Conservation (phyloP, 2,797 vertebrate genomes). For the Potorous gilbertii region DNA sequence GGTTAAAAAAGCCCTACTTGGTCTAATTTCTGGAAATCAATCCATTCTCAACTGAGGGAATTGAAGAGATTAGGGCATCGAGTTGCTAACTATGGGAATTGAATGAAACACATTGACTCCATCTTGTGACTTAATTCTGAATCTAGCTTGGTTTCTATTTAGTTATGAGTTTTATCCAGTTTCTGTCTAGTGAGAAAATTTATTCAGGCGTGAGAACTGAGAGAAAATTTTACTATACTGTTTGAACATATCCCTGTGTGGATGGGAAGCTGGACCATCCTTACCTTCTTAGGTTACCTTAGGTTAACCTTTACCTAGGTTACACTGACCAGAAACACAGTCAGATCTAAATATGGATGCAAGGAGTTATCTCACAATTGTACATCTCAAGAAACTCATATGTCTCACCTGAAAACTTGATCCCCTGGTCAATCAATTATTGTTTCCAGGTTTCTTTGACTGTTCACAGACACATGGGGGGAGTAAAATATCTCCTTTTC, state of each 20-base stretch:
- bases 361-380: neutral
- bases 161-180: neutral
- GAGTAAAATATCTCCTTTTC: neutral
- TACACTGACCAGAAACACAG: neutral
- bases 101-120: neutral
- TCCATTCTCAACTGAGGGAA: neutral
- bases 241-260: neutral
- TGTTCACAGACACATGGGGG: neutral
- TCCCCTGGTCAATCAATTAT: neutral
- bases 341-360: neutral
- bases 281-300: neutral
- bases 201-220: neutral
- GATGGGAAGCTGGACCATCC: neutral
- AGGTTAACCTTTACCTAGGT: neutral
- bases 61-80: neutral
- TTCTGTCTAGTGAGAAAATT: neutral
- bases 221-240: neutral
- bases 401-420: neutral
- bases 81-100: neutral
- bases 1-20: neutral
- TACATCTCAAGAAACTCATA: neutral
- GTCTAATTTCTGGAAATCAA: neutral
- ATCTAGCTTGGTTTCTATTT: neutral
- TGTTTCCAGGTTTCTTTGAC: neutral
- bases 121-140: neutral